Evolutionary conservation across 64 coral and sea anemone species (phyloP).

Genomic region (Pachyseris speciosa): DNA sequence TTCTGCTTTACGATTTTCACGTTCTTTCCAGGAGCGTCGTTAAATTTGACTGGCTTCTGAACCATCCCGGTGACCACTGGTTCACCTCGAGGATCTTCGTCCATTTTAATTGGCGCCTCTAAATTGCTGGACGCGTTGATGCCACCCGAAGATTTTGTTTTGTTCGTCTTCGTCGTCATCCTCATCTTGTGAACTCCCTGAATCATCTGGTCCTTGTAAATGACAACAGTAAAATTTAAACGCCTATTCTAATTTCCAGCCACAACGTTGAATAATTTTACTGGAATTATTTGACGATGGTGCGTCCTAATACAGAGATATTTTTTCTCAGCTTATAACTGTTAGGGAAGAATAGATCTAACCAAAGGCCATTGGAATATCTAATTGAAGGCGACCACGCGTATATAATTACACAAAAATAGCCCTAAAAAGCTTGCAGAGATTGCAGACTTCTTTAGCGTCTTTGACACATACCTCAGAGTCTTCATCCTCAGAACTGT

Average conservation of each 20-base stretch:
- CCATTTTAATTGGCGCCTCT: constrained; percentile 15
- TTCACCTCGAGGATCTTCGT: constrained; percentile 4
- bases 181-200: constrained; percentile 27
- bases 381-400: too few species aligned
- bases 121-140: neutral
- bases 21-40: constrained; percentile 19
- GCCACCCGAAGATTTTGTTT: neutral
- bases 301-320: too few species aligned
- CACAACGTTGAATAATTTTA: too few species aligned
- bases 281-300: too few species aligned
- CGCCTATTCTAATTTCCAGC: too few species aligned
- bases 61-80: constrained; percentile 18
- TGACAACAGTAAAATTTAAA: neutral
- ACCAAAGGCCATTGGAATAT: too few species aligned
- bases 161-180: constrained; percentile 29
- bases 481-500: neutral
- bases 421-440: too few species aligned
- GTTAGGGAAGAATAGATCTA: too few species aligned
- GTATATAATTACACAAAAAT: too few species aligned
- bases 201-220: neutral
- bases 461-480: neutral
- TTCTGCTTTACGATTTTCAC: neutral
- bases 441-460: neutral
- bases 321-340: too few species aligned
- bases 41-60: constrained; percentile 28